Percentiles rank a stretch among this genome's conserved stretches.
phyloP scores from a whole-genome alignment of 2,888 invertebrate species.

The Griposia aprilina region DNA sequence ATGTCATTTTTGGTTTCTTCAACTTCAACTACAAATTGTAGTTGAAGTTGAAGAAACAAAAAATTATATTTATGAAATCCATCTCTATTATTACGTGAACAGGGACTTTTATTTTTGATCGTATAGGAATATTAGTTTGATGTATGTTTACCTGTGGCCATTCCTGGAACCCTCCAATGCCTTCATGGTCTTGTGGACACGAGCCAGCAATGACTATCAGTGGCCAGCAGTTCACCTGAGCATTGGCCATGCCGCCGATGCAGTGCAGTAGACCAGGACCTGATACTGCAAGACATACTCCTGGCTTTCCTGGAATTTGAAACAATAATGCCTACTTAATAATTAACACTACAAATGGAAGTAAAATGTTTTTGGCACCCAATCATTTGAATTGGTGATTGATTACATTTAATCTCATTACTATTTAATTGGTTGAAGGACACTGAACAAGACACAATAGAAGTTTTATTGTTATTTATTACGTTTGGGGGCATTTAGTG shows the following conservation, averaged over 20 bases:
- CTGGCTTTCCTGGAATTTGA: conserved; percentile 92
- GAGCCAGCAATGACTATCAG: conserved; percentile 98
- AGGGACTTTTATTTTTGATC: no score
- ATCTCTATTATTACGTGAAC: neutral
- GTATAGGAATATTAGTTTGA: neutral
- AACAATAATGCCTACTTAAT: neutral
- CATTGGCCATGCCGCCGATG: conserved; percentile 98
- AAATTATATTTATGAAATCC: neutral
- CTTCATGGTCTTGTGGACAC: conserved; percentile 97
- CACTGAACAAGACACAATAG: neutral
- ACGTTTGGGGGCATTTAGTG: neutral
- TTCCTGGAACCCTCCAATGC: conserved; percentile 99
- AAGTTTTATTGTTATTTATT: neutral
- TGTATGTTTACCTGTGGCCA: conserved; percentile 93
- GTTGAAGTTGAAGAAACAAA: neutral
- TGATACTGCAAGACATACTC: conserved; percentile 97
- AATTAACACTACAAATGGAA: neutral
- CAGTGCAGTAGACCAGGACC: conserved; percentile 98
- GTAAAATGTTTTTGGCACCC: neutral
- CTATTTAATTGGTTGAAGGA: neutral
- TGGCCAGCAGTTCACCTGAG: conserved; percentile 99
- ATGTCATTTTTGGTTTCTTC: no score
- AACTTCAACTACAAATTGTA: no score
- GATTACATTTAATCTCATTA: conserved; percentile 1
- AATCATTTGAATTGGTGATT: neutral